Evolutionary conservation across 1,140 invertebrate species (phyloP), one percentile per base, ranked within the genome.

Genomic region (Calephelis virginiensis): DNA sequence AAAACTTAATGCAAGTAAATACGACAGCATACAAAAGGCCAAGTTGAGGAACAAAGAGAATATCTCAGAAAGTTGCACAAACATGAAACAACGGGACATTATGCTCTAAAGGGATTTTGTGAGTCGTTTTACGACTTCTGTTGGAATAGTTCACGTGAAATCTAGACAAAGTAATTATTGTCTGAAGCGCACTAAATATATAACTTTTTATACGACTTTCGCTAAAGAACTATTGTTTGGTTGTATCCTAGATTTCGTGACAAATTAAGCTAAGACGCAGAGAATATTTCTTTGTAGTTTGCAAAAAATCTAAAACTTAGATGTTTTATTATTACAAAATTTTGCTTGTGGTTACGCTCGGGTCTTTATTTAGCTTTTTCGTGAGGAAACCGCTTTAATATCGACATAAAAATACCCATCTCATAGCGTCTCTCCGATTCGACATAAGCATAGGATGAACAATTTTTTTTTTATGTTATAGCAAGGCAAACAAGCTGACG

Each of bases 71-170:
- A 56, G 17, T 56, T 56, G 14, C 53, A 56, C 53, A 37, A 56
- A 56, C 53, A 56, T 10, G 6, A 56, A 56, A 56, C 53, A 28
- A 28, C 53, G 53, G 53, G 53, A 38, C 28, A 56, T 37, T 56
- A 38, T 56, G 53, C 53, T 56, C 28, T 37, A 56, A 56, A 56
- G 28, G 53, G 53, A 56, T 56, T 56, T 56, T 56, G 53, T 56
- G 28, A 56, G 17, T 56, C 17, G 28, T 56, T 56, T 56, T 56
- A 56, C 17, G 53, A 56, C 53, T 56, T 12, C 53, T 56, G 17
- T 37, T 56, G 17, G 9, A 28, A 56, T 37, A 12, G 17, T 56
- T 56, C 53, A 17, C 28, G 17, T 56, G 10, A 28, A 49, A 56
- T 37, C 53, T 56, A 37, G 53, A 56, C 53, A 28, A 56, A 56